Evolutionary conservation across 2,888 invertebrate genomes (phyloP), one percentile per base, ranked within the genome.

Genomic region (Brachycybe producta): DNA sequence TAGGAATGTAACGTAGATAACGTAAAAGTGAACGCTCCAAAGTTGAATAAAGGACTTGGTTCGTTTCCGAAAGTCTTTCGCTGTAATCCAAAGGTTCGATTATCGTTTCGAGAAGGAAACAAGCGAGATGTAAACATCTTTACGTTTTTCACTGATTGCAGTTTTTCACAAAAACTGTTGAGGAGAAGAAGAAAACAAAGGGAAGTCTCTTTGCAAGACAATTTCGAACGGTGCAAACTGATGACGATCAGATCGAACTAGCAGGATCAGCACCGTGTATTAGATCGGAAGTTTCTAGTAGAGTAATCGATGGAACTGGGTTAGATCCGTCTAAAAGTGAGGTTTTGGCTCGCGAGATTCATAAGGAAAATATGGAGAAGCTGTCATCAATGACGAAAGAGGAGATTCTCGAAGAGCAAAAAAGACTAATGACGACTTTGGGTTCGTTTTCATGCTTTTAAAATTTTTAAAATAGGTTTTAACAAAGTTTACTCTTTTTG

Each of bases 401-500:
- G 47, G 84, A 90, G 59, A 87, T 91, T 58, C 59, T 82, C 15
- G 73, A 74, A 47, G 87, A 88, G 64, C 76, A 78, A 55, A 68
- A 77, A 55, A 78, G 79, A 59, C 66, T 92, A 21, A 60, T 86
- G 8, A 63, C 72, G 21, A 72, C 63, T 41, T 62, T 83, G 59
- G 79, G 80, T 65, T 79, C 13, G 26, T 28, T 27, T 15, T 41
- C 5, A 8, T 21, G 7, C 5, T 15, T 2, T 40, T 3, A 21
- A 40, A 40, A 5, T 7, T 23, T 5, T 17, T 8, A 21, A n/a
- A 5, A 2, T 30, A 1, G 13, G 13, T 27, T 43, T 5, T 5
- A 2, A 11, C 4, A 27, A 43, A 27, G 43, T 41, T 41, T n/a
- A 21, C 5, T 41, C 23, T 5, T 24, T 43, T 45, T 35, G 11